A percentile compares a stretch with the other conserved stretches of the same genome.
phyloP scores from a whole-genome alignment of 2,888 invertebrate genomes.

The Philereme vetulata region DNA sequence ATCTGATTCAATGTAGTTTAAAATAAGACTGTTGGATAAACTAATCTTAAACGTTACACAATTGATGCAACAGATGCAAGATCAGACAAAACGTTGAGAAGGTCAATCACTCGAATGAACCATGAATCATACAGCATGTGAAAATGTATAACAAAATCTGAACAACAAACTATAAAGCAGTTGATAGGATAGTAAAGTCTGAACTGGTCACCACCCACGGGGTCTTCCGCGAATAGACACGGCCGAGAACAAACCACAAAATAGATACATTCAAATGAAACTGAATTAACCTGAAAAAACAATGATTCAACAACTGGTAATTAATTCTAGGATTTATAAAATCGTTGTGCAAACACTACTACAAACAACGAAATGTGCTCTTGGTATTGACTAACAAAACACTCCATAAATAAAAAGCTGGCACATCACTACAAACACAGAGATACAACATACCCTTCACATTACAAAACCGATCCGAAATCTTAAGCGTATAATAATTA shows the following conservation, averaged over 20 bases:
- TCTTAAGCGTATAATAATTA: too few relatives aligned
- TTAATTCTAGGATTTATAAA: constrained; percentile 9
- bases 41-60: constrained; percentile 18
- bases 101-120: constrained; percentile 21
- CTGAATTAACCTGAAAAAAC: constrained; percentile 54
- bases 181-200: constrained; percentile 62
- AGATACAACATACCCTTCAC: constrained; percentile 35
- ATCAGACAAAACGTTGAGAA: constrained; percentile 23
- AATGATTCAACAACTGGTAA: constrained; percentile 7
- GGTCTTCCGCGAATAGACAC: constrained; percentile 63
- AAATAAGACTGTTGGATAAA: neutral
- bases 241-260: constrained; percentile 64
- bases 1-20: neutral
- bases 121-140: constrained; percentile 30
- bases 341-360: constrained; percentile 32
- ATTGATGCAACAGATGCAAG: constrained; percentile 30
- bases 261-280: constrained; percentile 62
- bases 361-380: constrained; percentile 37
- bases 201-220: constrained; percentile 67
- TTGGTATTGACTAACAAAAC: constrained; percentile 56
- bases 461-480: too few relatives aligned
- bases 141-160: constrained; percentile 41
- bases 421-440: constrained; percentile 56
- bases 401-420: constrained; percentile 64
- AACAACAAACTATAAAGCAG: constrained; percentile 56